Evolutionary conservation across 53 echinoderm and acorn worm species (phyloP).

Genomic region (Echinometra lucunter): DNA sequence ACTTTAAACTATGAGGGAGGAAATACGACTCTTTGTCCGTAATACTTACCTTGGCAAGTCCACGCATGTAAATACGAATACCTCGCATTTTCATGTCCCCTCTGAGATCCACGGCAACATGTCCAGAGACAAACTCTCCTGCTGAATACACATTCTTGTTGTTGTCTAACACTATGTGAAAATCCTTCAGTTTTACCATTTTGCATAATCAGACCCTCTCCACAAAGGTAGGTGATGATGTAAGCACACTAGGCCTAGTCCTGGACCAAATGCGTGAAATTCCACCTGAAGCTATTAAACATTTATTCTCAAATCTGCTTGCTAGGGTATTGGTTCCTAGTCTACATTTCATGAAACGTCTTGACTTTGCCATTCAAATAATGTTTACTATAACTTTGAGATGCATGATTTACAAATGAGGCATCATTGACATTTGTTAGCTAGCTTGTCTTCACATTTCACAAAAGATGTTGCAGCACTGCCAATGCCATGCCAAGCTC

Average conservation of each 20-base stretch:
- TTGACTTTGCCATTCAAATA: slow-evolving; percentile 2
- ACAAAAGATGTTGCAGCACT: too few species aligned
- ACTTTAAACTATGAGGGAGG: too few species aligned
- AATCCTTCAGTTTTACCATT: slow-evolving; percentile 98
- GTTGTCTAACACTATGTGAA: slow-evolving; percentile 91
- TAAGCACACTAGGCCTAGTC: background rate
- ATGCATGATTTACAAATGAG: too few species aligned
- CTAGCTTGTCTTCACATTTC: too few species aligned
- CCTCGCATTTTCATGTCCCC: slow-evolving; percentile 98
- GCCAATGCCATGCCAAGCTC: too few species aligned
- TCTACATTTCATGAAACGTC: slow-evolving; percentile 16
- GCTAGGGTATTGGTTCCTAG: background rate
- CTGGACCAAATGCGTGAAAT: background rate
- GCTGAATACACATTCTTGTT: slow-evolving; percentile 98
- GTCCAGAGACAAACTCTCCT: slow-evolving; percentile 93
- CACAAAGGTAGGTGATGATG: background rate
- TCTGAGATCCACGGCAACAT: slow-evolving; percentile 91
- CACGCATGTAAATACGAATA: slow-evolving; percentile 98
- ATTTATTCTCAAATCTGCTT: slow-evolving; percentile 15
- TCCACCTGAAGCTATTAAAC: background rate
- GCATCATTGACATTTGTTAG: too few species aligned
- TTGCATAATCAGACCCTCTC: slow-evolving; percentile 32
- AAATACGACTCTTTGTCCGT: too few species aligned
- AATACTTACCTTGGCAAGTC: slow-evolving; percentile 93
- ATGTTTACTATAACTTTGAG: background rate